Percentiles rank a stretch among this genome's conserved stretches.
Evolutionary conservation across 2,797 vertebrate genomes (phyloP).

Genomic region (Coendou prehensilis): DNA sequence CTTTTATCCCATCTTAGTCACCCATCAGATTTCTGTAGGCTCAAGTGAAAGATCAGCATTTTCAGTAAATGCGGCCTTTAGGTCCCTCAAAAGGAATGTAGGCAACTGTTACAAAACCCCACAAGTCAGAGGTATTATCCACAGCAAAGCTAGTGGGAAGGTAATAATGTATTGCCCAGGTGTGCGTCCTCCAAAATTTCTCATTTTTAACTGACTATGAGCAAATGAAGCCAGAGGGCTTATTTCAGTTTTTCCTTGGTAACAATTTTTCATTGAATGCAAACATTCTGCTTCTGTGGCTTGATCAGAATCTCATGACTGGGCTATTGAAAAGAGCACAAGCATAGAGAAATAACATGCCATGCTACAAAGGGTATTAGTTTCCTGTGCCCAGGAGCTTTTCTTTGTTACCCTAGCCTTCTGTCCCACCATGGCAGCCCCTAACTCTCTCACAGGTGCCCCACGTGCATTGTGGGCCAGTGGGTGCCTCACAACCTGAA

Average conservation of each 20-base stretch:
- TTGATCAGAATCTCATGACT: not conserved
- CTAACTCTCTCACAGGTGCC: not conserved
- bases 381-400: not conserved
- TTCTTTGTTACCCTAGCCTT: not conserved
- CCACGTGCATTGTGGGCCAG: rapidly evolving
- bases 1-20: not conserved
- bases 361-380: not conserved
- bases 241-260: not conserved
- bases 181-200: not conserved
- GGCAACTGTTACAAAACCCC: not conserved
- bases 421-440: not conserved
- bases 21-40: not conserved
- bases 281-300: not conserved
- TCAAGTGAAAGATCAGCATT: not conserved
- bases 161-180: not conserved
- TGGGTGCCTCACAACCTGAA: not conserved
- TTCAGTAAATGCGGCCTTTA: not conserved
- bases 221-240: not conserved
- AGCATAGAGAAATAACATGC: not conserved
- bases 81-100: not conserved
- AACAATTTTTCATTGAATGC: not conserved
- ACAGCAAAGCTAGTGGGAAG: not conserved
- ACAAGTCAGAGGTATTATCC: not conserved
- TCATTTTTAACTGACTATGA: not conserved
- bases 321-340: not conserved